These are phyloP conservation scores for Puntigrus tetrazona DNA, from an alignment of 2,113 vertebrate genomes.

Conservation along the genomic window DNA sequence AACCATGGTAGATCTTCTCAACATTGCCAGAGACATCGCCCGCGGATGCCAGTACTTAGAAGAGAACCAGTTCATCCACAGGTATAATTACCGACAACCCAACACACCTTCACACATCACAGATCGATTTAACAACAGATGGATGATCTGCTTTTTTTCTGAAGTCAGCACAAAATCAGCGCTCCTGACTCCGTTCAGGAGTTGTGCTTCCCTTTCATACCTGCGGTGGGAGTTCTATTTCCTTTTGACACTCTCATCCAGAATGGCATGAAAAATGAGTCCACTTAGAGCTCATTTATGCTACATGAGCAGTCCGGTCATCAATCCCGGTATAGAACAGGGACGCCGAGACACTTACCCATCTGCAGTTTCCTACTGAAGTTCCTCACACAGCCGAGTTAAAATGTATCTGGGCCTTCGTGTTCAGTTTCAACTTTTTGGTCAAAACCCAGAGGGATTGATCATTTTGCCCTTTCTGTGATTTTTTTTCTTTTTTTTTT, in stretches of 20 bases:
- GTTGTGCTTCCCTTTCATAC: not conserved
- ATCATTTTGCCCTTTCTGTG: not conserved
- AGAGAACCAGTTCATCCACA: constrained; percentile 98
- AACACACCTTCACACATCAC: not conserved
- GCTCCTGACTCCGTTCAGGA: not conserved
- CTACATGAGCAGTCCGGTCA: constrained; percentile 63
- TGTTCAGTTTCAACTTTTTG: not conserved
- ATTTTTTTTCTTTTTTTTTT: too few relatives aligned
- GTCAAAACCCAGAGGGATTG: not conserved
- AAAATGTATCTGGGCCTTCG: not conserved
- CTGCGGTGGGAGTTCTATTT: constrained; percentile 46
- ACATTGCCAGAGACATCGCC: constrained; percentile 92
- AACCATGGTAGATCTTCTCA: constrained; percentile 94
- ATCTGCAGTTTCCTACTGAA: constrained; percentile 19
- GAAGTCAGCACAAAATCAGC: constrained; percentile 38
- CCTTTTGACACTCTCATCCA: constrained; percentile 29
- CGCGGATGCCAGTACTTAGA: constrained; percentile 96
- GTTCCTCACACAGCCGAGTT: not conserved
- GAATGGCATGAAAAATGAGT: constrained; percentile 64
- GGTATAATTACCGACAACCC: constrained; percentile 70
- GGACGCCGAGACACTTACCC: constrained; percentile 5
- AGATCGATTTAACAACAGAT: constrained; percentile 36
- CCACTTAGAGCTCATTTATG: constrained; percentile 66
- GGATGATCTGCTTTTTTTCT: not conserved
- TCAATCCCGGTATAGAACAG: constrained; percentile 66